Conservation (phyloP, 2,797 vertebrate species). For the Crocidura indochinensis region DNA sequence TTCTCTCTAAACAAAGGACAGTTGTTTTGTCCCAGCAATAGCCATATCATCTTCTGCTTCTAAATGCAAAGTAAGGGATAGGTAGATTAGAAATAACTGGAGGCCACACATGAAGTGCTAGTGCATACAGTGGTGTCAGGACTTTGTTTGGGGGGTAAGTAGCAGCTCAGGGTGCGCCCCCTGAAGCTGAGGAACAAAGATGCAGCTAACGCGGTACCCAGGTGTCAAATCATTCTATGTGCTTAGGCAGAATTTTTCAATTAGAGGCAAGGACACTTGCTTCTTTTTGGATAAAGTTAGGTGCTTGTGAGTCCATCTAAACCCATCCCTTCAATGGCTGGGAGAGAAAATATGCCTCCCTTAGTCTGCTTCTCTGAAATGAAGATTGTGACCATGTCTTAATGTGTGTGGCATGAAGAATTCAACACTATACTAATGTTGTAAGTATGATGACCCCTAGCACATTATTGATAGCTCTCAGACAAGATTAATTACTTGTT, state of each 20-base stretch:
- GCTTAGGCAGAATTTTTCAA: not conserved
- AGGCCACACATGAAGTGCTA: not conserved
- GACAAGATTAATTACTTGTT: not conserved
- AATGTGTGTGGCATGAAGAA: not conserved
- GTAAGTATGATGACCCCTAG: not conserved
- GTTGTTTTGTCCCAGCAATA: not conserved
- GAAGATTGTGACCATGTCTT: not conserved
- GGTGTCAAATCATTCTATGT: not conserved
- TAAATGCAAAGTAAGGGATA: constrained; percentile 4
- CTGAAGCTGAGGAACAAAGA: not conserved
- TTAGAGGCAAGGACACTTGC: not conserved
- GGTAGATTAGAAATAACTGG: constrained; percentile 9
- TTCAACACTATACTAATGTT: not conserved
- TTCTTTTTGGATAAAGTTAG: not conserved
- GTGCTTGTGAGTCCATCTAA: not conserved
- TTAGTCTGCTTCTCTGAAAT: not conserved
- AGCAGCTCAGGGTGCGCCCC: not conserved
- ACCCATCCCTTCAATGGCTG: not conserved
- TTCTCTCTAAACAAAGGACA: constrained; percentile 48
- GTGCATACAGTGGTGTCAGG: not conserved
- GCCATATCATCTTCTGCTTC: not conserved
- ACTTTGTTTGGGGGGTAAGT: not conserved
- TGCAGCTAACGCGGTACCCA: not conserved
- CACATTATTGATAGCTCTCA: not conserved
- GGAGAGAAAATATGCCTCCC: not conserved